Base-by-base conservation (phyloP, 2,113 vertebrate species). In the Pao palembangensis region DNA sequence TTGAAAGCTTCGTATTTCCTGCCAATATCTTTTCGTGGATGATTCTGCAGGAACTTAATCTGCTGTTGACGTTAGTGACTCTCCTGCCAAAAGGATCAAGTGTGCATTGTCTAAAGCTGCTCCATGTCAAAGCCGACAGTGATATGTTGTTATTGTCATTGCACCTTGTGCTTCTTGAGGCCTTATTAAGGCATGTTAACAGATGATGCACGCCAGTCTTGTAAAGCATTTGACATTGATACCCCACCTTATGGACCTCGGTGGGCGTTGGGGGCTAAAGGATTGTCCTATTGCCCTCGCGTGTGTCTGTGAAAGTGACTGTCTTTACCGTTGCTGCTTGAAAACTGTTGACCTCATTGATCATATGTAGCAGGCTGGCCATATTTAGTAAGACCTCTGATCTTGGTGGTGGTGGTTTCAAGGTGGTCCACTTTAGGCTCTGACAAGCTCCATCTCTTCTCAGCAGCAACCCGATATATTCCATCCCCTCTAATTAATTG, bases 101-200 rank as follows among this genome's bases (percentile, higher is more conserved):
- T 82, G 83, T 73, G 51, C 69, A 67, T 75, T 75, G 55, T 82
- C 64, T 67, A 75, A 82, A 70, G 66, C 70, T 62, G 69, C 75
- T 77, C 15, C 67, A 56, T 77, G 60, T 76, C 71, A 60, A 76
- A 55, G 71, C 25, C 55, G 59, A 7, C 44, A 46, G 51, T 42
- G 57, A 49, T 20, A 1, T 58, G 57, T 71, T 73, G 66, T 76
- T 78, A 67, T 63, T 73, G 69, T 72, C 71, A 56, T 68, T 72
- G 51, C 78, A 66, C 64, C 51, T 71, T 70, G 55, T 66, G 60
- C 61, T 69, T 65, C 69, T 75, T 55, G 34, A 51, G 53, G 64
- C 65, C 66, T 67, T 55, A 74, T 80, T 79, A 76, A 77, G 69
- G 67, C 6, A 68, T 71, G 80, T 70, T 82, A 87, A 89, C 77